Evolutionary conservation across 30 jellyfish, hydroid and myxozoan genomes (phyloP), one percentile per base, ranked within the genome.

Genomic region (Aurelia aurita complex sp. Pacific): DNA sequence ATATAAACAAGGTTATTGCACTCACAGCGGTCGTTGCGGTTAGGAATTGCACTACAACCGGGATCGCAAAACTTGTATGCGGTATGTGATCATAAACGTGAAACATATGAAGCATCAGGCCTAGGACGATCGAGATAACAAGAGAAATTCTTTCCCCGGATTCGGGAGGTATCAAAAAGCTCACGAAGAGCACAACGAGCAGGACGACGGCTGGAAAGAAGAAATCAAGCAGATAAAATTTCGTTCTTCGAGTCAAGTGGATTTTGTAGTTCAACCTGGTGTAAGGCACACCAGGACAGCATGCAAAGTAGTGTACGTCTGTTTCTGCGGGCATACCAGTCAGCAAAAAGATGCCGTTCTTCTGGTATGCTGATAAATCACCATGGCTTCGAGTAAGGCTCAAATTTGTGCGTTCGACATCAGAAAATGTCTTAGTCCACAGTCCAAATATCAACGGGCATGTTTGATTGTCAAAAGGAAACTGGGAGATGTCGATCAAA

Each of bases 281-380:
- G 81, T 5, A 85, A 2, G 88, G 88, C 64, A 71, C 86, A n/a
- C 81, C 84, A n/a, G 85, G 85, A 61, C 94, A 85, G 69, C 94
- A 85, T 13, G 77, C 19, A 64, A 50, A 85, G 55, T 74, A 85
- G 1, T 8, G 11, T 10, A 64, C 69, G 29, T 46, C 68, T 35
- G 63, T 18, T 9, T 29, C 12, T 64, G 84, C 94, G 14, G 94
- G 89, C 84, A 85, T 85, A 5, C 88, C 85, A 52, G 65, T 32
- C 80, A 85, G 70, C 63, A 46, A 42, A 64, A 75, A 85, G 12
- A 71, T 76, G 7, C 94, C 94, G 38, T 85, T 85, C 19, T 23
- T 74, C 53, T n/a, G 55, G 54, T 71, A 85, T 18, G 11, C 29
- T 10, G 69, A 51, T 36, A 71, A 16, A 60, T 85, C 94, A 6